phyloP scores from a whole-genome alignment of 2,113 vertebrate genomes.

The Tenrec ecaudatus region DNA sequence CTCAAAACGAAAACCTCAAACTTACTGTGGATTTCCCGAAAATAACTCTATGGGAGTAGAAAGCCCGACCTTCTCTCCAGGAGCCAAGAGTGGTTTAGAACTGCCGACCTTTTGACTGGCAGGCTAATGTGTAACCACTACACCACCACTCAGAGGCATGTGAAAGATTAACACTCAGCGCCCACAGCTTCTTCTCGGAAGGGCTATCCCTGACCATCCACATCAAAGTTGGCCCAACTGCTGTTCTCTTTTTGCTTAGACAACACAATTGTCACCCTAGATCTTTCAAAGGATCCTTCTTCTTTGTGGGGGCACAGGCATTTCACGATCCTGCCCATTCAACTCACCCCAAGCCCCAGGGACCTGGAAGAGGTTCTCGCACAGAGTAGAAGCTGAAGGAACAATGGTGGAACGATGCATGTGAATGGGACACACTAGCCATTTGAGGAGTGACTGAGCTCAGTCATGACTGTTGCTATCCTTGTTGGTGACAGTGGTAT shows the following conservation, averaged over 20 bases:
- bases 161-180: not conserved
- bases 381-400: not conserved
- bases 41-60: too few species aligned
- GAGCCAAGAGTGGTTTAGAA: too few species aligned
- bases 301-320: not conserved
- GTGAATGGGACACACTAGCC: not conserved
- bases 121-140: too few species aligned
- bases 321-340: not conserved
- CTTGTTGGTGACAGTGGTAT: not conserved
- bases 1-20: too few species aligned
- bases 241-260: not conserved
- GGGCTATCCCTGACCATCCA: not conserved
- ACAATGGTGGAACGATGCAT: not conserved
- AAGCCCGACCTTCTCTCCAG: too few species aligned
- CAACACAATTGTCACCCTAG: not conserved
- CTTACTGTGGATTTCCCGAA: too few species aligned
- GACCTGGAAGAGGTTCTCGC: not conserved
- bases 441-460: not conserved
- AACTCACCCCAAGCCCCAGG: not conserved
- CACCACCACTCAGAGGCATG: not conserved
- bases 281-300: not conserved
- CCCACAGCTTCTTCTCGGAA: too few species aligned
- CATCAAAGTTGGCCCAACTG: fast-evolving
- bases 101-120: too few species aligned
- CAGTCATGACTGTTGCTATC: too few species aligned